Evolutionary conservation across 37 sponge, comb jelly and placozoan genomes (phyloP), one percentile per base, ranked within the genome.

Genomic region (Ephydatia muelleri): DNA sequence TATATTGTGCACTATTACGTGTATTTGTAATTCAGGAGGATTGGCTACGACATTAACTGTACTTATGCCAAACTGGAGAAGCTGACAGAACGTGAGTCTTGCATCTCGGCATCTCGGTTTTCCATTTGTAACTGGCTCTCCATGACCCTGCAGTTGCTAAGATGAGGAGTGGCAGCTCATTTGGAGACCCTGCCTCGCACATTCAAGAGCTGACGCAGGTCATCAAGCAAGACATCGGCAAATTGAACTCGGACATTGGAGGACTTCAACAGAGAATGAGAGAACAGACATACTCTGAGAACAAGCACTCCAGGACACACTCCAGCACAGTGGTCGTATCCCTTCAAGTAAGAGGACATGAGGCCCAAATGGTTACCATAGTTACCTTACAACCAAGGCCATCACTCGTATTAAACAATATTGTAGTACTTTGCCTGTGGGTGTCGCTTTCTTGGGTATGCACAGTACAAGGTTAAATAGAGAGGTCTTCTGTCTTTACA

Each of bases 161-260:
- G 67, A 84, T 90, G 22, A 91, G 87, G 75, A 84, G 79, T 38
- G 57, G 57, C 12, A 88, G 82, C 78, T 48, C 97, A 65, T 99
- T 99, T 80, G 96, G 98, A 30, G 97, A 99, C 77, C 94, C 86
- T 23, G 84, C 95, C n/a, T 27, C 83, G 4, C 91, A 96, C 36
- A 99, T 99, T 43, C 97, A 99, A 76, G 94, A 99, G 78, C 91
- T 99, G 69, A 99, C 99, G 5, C 89, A 85, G 49, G 89, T 93
- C 13, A 93, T 99, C 72, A 96, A 96, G 77, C 91, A 93, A 77
- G 96, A 96, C 85, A 79, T 96, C 5, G 73, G 84, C 33, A 88
- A 84, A 30, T 75, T 96, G 12, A 96, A 96, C 80, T 80, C 81
- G 0, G 91, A 93, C 76, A 96, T 96, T 67, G 94, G 92, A 11